Evolutionary conservation across 2,888 invertebrate genomes (phyloP).

Genomic region (Nipponacmea schrenckii): DNA sequence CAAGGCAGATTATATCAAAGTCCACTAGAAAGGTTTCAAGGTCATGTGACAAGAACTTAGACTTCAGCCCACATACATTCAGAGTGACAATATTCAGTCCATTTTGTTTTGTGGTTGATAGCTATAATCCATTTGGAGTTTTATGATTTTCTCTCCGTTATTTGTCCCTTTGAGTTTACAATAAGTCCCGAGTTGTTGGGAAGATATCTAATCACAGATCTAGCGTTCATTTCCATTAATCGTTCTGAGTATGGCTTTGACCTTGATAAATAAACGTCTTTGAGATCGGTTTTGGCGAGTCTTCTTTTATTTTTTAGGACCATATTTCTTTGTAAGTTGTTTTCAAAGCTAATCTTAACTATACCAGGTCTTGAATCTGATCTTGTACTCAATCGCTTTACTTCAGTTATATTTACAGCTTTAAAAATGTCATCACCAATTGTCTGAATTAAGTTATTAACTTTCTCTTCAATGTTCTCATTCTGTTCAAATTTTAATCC

Average conservation of each 20-base stretch:
- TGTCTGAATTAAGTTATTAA: not conserved
- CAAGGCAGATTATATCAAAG: too few species aligned
- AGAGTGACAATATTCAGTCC: too few species aligned
- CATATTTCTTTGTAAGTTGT: not conserved
- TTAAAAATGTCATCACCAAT: not conserved
- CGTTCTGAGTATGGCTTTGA: not conserved
- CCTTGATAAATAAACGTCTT: not conserved
- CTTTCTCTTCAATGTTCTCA: not conserved
- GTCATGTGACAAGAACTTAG: too few species aligned
- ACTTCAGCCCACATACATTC: too few species aligned
- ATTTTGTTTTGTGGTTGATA: too few species aligned
- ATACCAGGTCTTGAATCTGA: not conserved
- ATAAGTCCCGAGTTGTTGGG: too few species aligned
- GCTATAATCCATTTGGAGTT: too few species aligned
- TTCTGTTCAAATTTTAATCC: not conserved
- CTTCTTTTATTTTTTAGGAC: not conserved
- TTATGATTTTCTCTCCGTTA: too few species aligned
- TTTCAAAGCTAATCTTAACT: not conserved
- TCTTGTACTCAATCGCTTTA: not conserved
- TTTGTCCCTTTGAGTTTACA: too few species aligned
- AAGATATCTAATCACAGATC: not conserved
- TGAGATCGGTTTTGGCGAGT: not conserved
- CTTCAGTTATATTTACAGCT: not conserved
- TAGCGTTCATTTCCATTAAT: not conserved
- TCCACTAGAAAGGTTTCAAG: too few species aligned